phyloP scores from a whole-genome alignment of 2,797 vertebrate species.

The Okamejei kenojei region DNA sequence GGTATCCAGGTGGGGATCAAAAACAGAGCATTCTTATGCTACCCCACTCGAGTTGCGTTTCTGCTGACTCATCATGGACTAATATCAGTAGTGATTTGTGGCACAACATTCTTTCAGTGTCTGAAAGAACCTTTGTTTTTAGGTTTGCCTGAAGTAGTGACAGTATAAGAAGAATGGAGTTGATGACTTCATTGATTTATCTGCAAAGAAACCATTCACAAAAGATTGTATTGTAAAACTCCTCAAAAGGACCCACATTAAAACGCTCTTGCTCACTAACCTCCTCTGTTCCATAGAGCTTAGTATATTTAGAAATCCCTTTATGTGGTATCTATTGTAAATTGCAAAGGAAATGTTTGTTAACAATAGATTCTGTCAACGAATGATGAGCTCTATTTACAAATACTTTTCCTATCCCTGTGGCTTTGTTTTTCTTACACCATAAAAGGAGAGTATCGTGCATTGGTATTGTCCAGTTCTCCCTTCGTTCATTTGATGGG shows the following conservation, averaged over 20 bases:
- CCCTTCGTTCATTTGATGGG: neutral
- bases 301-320: neutral
- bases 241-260: neutral
- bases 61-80: neutral
- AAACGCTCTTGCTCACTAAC: neutral
- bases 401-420: neutral
- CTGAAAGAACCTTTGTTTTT: neutral
- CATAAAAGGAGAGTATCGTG: neutral
- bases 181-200: neutral
- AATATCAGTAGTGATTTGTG: neutral
- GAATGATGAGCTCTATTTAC: neutral
- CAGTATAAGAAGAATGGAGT: neutral
- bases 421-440: neutral
- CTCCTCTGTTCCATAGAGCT: neutral
- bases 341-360: neutral
- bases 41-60: neutral
- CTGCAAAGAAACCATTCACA: constrained; percentile 15
- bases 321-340: neutral
- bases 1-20: neutral
- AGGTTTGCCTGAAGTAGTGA: neutral
- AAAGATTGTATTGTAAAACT: neutral
- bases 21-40: neutral
- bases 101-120: neutral
- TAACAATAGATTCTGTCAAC: neutral
- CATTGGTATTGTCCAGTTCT: neutral